phyloP scores from a whole-genome alignment of 2,888 invertebrate genomes.

The Tipula confusa region DNA sequence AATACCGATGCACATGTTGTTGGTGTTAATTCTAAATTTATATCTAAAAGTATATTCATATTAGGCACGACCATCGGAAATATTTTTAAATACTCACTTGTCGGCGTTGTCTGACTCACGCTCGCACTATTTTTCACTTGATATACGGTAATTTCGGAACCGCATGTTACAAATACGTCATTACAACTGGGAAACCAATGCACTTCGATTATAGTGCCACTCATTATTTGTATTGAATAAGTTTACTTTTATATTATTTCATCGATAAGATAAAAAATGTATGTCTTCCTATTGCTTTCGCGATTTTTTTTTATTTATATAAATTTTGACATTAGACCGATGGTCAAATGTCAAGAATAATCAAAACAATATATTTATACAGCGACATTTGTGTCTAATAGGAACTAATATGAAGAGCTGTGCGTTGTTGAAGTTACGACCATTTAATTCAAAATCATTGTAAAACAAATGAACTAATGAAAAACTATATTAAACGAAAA shows the following conservation, averaged over 20 bases:
- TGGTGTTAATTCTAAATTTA: conserved; percentile 43
- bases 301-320: neutral
- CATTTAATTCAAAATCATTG: neutral
- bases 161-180: conserved; percentile 86
- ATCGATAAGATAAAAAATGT: neutral
- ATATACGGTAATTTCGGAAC: conserved; percentile 82
- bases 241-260: neutral
- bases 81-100: conserved; percentile 33
- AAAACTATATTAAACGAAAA: no score
- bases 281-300: neutral
- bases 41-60: conserved; percentile 36
- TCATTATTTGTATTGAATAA: conserved; percentile 47
- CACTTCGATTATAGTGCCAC: conserved; percentile 66
- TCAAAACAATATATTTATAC: neutral
- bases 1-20: conserved; percentile 40
- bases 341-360: conserved; percentile 29
- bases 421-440: neutral
- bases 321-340: neutral
- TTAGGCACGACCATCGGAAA: neutral
- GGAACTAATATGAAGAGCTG: neutral
- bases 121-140: conserved; percentile 65
- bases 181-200: conserved; percentile 78
- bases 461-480: no score
- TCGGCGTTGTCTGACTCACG: conserved; percentile 43
- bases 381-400: neutral